Conservation (phyloP, 2,888 invertebrate species). For the Drosophila nr. fundita region DNA sequence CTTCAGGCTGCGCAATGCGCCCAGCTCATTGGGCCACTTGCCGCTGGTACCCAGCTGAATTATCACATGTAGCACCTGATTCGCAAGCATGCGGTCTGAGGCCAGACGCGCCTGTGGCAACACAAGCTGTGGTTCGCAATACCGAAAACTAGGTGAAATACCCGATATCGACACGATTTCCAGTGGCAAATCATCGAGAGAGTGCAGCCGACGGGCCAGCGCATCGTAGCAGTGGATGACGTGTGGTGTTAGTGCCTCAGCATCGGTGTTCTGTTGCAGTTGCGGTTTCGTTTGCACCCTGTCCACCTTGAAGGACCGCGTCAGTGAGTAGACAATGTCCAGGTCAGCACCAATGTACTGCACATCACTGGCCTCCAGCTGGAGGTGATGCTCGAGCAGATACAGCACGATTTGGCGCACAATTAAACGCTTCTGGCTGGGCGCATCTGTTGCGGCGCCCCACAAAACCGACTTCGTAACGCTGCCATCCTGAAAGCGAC, state of each 20-base stretch:
- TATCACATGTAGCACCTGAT: slow-evolving; percentile 85
- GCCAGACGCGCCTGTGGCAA: slow-evolving; percentile 82
- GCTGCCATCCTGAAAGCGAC: slow-evolving; percentile 96
- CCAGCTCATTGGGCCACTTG: slow-evolving; percentile 96
- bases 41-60: slow-evolving; percentile 91
- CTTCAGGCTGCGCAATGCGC: slow-evolving; percentile 92
- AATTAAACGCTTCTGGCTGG: slow-evolving; percentile 88
- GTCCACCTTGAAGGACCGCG: slow-evolving; percentile 74
- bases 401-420: slow-evolving; percentile 89
- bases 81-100: slow-evolving; percentile 65
- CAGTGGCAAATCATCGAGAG: slow-evolving; percentile 90
- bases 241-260: slow-evolving; percentile 88
- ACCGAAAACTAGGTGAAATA: slow-evolving; percentile 90
- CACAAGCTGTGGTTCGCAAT: slow-evolving; percentile 87
- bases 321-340: slow-evolving; percentile 86
- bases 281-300: slow-evolving; percentile 59
- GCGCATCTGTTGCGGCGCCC: slow-evolving; percentile 86
- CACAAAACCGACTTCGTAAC: slow-evolving; percentile 96
- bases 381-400: slow-evolving; percentile 86
- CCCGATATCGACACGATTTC: slow-evolving; percentile 93
- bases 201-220: slow-evolving; percentile 89
- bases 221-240: slow-evolving; percentile 89
- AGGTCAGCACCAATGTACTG: slow-evolving; percentile 88
- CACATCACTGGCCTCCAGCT: slow-evolving; percentile 78
- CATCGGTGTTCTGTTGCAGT: slow-evolving; percentile 86